Conservation (phyloP, 1,140 invertebrate species). For the Lordiphosa stackelbergi region DNA sequence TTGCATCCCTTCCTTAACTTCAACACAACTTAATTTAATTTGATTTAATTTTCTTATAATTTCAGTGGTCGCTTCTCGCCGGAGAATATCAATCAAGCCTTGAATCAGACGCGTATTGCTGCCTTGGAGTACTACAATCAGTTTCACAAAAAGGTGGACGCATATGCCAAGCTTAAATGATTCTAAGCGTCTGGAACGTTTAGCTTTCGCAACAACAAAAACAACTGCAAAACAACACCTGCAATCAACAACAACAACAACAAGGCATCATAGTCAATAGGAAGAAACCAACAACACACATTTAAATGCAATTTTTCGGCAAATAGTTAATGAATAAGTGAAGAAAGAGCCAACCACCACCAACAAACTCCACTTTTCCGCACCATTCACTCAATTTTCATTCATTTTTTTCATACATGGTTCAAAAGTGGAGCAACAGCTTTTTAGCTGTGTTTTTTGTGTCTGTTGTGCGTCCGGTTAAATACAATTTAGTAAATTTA, state of each 20-base stretch:
- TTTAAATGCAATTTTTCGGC: conserved; percentile 41
- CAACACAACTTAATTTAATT: background rate
- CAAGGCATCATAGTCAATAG: conserved; percentile 56
- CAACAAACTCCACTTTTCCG: conserved; percentile 9
- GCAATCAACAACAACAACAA: conserved; percentile 25
- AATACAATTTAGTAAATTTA: conserved; percentile 57
- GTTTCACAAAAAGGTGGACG: conserved; percentile 85
- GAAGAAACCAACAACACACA: conserved; percentile 24
- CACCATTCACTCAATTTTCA: conserved; percentile 33
- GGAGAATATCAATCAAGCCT: conserved; percentile 83
- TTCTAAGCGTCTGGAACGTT: conserved; percentile 71
- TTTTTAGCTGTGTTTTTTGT: background rate
- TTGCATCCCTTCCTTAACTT: too few relatives aligned
- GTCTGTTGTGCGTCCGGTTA: conserved; percentile 25
- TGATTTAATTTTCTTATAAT: conserved; percentile 40
- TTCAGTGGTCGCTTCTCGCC: conserved; percentile 86
- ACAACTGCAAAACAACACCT: conserved; percentile 21
- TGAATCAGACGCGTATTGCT: conserved; percentile 79
- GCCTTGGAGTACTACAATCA: conserved; percentile 81
- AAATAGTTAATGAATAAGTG: conserved; percentile 35
- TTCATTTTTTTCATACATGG: conserved; percentile 13
- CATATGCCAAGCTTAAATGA: conserved; percentile 84
- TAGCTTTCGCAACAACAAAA: conserved; percentile 38
- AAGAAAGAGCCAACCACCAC: conserved; percentile 16
- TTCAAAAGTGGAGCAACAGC: conserved; percentile 14